Conservation (phyloP, 2,888 invertebrate species). For the Drosophila quinaria region DNA sequence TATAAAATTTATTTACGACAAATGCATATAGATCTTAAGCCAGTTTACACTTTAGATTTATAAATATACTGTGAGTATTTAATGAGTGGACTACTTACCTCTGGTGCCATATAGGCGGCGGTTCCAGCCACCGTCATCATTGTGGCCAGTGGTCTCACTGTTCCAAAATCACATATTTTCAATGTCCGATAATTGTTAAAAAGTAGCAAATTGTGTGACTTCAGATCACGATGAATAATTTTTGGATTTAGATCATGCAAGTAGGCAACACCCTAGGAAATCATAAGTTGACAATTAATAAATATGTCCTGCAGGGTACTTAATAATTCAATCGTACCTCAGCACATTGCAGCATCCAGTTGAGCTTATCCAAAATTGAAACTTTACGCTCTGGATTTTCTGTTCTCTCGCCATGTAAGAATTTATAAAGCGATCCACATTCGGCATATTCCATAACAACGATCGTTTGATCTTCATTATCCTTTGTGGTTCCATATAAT, state of each 20-base stretch:
- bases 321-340: conserved; percentile 3
- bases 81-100: conserved; percentile 20
- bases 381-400: background rate
- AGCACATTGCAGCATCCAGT: conserved; percentile 34
- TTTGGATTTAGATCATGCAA: conserved; percentile 30
- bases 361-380: background rate
- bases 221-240: conserved; percentile 54
- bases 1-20: no score
- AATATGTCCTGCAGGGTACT: background rate
- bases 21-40: no score
- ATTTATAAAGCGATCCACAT: conserved; percentile 18
- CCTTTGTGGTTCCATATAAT: conserved; percentile 1
- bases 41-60: no score
- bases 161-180: conserved; percentile 61
- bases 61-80: no score
- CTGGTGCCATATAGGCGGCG: conserved; percentile 43
- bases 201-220: conserved; percentile 39
- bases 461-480: background rate
- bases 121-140: conserved; percentile 40
- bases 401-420: background rate
- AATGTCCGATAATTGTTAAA: background rate
- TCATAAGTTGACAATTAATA: background rate
- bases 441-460: conserved; percentile 32
- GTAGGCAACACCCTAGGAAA: conserved; percentile 37
- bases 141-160: background rate